Evolutionary conservation across 1,140 invertebrate genomes (phyloP).

Genomic region (Drosophila sucinea): DNA sequence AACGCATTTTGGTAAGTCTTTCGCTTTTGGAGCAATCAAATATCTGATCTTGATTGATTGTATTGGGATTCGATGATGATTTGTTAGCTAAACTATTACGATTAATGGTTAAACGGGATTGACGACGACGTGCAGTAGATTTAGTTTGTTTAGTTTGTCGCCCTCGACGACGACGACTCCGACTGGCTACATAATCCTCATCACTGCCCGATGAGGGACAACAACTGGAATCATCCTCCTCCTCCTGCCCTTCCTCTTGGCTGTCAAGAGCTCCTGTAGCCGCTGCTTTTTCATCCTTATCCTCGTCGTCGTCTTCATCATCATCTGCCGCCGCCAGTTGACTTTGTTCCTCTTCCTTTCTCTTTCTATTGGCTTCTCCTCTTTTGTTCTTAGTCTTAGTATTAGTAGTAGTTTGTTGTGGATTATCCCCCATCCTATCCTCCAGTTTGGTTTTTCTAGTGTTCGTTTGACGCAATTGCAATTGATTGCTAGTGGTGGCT

Average conservation of each 20-base stretch:
- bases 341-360: conserved; percentile 10
- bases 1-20: conserved; percentile 86
- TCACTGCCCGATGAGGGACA: conserved; percentile 51
- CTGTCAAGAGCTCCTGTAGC: conserved; percentile 16
- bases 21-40: conserved; percentile 70
- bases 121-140: conserved; percentile 52
- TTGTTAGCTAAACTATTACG: conserved; percentile 32
- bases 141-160: conserved; percentile 50
- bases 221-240: conserved; percentile 44
- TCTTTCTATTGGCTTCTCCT: neutral
- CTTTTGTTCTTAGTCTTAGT: conserved; percentile 77
- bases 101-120: conserved; percentile 56
- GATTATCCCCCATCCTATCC: conserved; percentile 81
- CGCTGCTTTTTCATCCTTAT: neutral
- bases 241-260: conserved; percentile 43
- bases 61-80: conserved; percentile 4
- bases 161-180: conserved; percentile 6
- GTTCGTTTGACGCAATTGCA: conserved; percentile 50
- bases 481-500: conserved; percentile 73
- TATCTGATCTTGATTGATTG: conserved; percentile 37
- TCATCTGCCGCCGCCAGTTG: neutral
- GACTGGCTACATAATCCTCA: conserved; percentile 60
- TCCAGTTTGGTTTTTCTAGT: conserved; percentile 63
- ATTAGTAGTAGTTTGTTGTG: conserved; percentile 17
- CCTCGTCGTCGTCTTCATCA: conserved; percentile 24